Percentiles rank a stretch among this genome's conserved stretches.
Conservation (phyloP, 1,140 invertebrate species). For the Bathynomus jamesi region DNA sequence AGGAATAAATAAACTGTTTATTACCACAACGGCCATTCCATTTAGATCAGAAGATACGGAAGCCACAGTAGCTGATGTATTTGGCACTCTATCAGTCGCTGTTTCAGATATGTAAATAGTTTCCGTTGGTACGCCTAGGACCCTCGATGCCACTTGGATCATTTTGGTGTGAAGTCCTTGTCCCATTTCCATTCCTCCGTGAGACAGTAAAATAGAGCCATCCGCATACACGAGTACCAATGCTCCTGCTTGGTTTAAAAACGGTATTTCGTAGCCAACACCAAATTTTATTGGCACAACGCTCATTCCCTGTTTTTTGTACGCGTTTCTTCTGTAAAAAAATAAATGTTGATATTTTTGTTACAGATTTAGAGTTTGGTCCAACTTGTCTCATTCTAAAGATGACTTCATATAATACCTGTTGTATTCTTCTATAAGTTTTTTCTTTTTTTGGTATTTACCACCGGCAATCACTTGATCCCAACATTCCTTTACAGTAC, state of each 20-base stretch:
- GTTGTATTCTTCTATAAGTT: conserved; percentile 43
- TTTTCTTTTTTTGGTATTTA: conserved; percentile 40
- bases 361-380: background rate
- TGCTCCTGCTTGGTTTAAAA: conserved; percentile 82
- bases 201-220: conserved; percentile 80
- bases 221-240: conserved; percentile 82
- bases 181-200: conserved; percentile 92
- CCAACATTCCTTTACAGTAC: conserved; percentile 45
- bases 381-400: background rate
- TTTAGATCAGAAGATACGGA: conserved; percentile 86
- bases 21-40: conserved; percentile 81
- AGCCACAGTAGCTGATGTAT: conserved; percentile 83
- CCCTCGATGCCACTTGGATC: conserved; percentile 50
- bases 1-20: conserved; percentile 24
- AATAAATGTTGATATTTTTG: background rate
- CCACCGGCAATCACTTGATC: conserved; percentile 42
- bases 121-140: conserved; percentile 60
- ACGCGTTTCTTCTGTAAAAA: conserved; percentile 17
- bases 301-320: conserved; percentile 68
- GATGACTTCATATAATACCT: conserved; percentile 27
- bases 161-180: conserved; percentile 94
- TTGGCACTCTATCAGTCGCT: conserved; percentile 85
- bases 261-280: conserved; percentile 67
- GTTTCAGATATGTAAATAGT: conserved; percentile 83
- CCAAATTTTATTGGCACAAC: conserved; percentile 84